A percentile compares a stretch with the other conserved stretches of the same genome.
phyloP scores from a whole-genome alignment of 35 echinoderm and acorn worm genomes.

The Patiria miniata region DNA sequence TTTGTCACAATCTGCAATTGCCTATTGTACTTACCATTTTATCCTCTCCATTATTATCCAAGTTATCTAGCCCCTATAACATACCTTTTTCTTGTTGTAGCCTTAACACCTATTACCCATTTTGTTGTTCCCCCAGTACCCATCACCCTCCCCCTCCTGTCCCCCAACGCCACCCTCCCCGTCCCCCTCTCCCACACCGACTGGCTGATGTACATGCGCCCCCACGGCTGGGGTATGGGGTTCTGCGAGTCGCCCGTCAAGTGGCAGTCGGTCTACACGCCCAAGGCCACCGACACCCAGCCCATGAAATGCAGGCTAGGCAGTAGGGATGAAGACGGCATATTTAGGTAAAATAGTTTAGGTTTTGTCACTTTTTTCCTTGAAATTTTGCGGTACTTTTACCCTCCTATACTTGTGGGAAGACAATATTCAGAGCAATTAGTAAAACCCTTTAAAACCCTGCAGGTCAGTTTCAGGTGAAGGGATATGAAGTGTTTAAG shows the following conservation, averaged over 20 bases:
- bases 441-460: no score
- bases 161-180: slow-evolving; percentile 49
- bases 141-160: slow-evolving; percentile 37
- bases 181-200: slow-evolving; percentile 67
- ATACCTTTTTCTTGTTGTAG: no score
- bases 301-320: slow-evolving; percentile 74
- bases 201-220: slow-evolving; percentile 80
- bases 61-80: no score
- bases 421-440: no score
- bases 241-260: slow-evolving; percentile 54
- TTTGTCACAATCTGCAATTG: no score
- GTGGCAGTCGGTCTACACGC: slow-evolving; percentile 63
- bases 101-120: no score
- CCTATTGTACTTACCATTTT: background rate
- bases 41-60: no score
- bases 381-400: no score
- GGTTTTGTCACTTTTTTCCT: no score
- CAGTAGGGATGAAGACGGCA: slow-evolving; percentile 44
- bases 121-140: slow-evolving; percentile 31
- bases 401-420: no score
- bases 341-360: slow-evolving; percentile 59
- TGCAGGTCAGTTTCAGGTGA: no score
- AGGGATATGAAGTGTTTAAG: no score
- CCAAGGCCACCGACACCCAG: slow-evolving; percentile 53
- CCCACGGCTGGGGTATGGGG: slow-evolving; percentile 73